Evolutionary conservation across 1,140 invertebrate genomes (phyloP).

Genomic region (Laodelphax striatellus): DNA sequence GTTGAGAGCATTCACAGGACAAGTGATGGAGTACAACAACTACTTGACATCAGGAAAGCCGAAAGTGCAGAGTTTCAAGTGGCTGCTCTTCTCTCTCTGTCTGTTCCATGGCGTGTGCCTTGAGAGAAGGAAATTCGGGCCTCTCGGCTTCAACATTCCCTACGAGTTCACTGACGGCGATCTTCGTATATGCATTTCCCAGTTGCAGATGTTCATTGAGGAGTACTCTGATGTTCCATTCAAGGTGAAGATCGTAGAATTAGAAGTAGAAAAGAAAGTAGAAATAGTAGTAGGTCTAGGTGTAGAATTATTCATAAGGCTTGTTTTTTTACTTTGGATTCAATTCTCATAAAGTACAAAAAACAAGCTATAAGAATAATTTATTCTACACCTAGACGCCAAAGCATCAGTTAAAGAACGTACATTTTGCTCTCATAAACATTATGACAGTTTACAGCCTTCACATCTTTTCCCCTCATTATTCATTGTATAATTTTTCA

Average conservation of each 20-base stretch:
- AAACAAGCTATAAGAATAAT: too few species aligned
- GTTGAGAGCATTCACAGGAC: slow-evolving; percentile 42
- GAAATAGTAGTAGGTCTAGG: too few species aligned
- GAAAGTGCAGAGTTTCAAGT: slow-evolving; percentile 47
- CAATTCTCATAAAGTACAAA: too few species aligned
- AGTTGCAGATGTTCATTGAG: slow-evolving; percentile 52
- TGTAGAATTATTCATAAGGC: too few species aligned
- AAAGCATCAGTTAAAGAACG: too few species aligned
- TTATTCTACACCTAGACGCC: too few species aligned
- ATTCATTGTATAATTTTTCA: too few species aligned
- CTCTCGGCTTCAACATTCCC: slow-evolving; percentile 61
- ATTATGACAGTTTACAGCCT: too few species aligned
- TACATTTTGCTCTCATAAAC: too few species aligned
- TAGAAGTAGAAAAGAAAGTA: too few species aligned
- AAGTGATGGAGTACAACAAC: slow-evolving; percentile 39
- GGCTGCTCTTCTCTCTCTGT: slow-evolving; percentile 52
- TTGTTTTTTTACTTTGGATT: too few species aligned
- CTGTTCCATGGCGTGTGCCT: slow-evolving; percentile 58
- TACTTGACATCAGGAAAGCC: slow-evolving; percentile 38
- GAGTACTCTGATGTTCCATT: slow-evolving; percentile 51
- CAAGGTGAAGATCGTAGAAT: slow-evolving; percentile 36
- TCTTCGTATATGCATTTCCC: slow-evolving; percentile 55
- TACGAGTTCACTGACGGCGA: slow-evolving; percentile 69
- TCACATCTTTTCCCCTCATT: too few species aligned
- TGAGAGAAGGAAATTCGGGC: slow-evolving; percentile 58